Base-by-base conservation (phyloP, 2,113 vertebrate genomes). In the Periophthalmus modestus region DNA sequence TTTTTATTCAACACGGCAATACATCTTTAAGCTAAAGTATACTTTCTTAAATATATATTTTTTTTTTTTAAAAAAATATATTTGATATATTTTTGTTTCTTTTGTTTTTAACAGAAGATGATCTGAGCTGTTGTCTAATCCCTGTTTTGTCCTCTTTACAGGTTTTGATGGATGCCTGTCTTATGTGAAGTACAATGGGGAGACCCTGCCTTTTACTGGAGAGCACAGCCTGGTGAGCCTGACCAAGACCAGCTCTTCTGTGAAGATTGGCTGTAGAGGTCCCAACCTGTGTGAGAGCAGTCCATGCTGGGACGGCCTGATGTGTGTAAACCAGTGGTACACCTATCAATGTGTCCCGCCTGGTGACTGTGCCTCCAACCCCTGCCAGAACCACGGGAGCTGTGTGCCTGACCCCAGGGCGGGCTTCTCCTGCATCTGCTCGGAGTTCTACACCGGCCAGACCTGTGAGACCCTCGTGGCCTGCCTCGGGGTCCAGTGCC, bases 271-370 rank as follows among this genome's bases (percentile, higher is more conserved):
- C 82, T 99, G 98, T 74, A 94, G 96, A 0, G 98, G 98, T 12
- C 98, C 98, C 1, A 91, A 97, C 77, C 84, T 99, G 39, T 99
- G 98, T 0, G 96, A 95, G 88, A 98, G 96, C 88, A 93, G 82
- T 69, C 97, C 98, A 0, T 99, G 98, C 88, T 95, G 94, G 95
- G 96, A 96, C 0, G 96, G 95, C 9, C 82, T 98, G 23, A 94
- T 99, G 94, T 99, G 98, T 54, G 88, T 99, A 75, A 97, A 98
- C 87, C 96, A 95, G 87, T 99, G 98, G 98, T 95, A 95, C 1
- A 93, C 95, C 0, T 98, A 96, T 89, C 95, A 94, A 84, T 99
- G 98, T 0, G 95, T 97, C n/a, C 94, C 93, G 0, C 96, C 96
- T 0, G 98, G 97, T 0, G 96, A 96, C 86, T 99, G 98, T 0